These are phyloP conservation scores for Leptopilina myrica DNA, from an alignment of 2,888 invertebrate genomes.

Conservation along the genomic window DNA sequence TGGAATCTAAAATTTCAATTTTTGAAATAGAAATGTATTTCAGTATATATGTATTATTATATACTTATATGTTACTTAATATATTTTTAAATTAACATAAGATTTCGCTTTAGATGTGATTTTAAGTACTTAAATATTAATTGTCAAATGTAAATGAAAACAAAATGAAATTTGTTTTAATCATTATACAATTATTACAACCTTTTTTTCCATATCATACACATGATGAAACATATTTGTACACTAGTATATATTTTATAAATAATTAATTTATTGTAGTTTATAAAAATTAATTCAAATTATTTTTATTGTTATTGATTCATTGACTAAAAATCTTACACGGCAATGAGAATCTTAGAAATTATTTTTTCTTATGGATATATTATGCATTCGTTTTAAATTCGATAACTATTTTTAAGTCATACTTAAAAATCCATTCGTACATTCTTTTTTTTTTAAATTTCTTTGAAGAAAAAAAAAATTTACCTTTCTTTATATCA, in stretches of 20 bases:
- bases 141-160: not conserved
- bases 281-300: slow-evolving; percentile 2
- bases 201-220: not conserved
- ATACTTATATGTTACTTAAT: no score
- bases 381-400: slow-evolving; percentile 1
- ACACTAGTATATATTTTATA: slow-evolving; percentile 7
- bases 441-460: not conserved
- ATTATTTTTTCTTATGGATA: not conserved
- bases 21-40: no score
- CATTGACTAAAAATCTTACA: slow-evolving; percentile 36
- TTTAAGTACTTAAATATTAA: no score
- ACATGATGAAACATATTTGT: slow-evolving; percentile 7
- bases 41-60: no score
- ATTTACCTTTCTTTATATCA: not conserved
- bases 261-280: slow-evolving; percentile 24
- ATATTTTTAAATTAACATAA: no score
- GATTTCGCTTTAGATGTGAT: no score
- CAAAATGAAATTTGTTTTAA: slow-evolving; percentile 7
- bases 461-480: not conserved
- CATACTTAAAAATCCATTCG: slow-evolving; percentile 7
- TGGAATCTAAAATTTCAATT: no score
- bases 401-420: not conserved
- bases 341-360: slow-evolving; percentile 27
- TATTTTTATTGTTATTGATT: slow-evolving; percentile 19
- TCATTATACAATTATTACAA: slow-evolving; percentile 4